Base-by-base conservation (phyloP, 2,888 invertebrate genomes). In the Rhagonycha fulva region DNA sequence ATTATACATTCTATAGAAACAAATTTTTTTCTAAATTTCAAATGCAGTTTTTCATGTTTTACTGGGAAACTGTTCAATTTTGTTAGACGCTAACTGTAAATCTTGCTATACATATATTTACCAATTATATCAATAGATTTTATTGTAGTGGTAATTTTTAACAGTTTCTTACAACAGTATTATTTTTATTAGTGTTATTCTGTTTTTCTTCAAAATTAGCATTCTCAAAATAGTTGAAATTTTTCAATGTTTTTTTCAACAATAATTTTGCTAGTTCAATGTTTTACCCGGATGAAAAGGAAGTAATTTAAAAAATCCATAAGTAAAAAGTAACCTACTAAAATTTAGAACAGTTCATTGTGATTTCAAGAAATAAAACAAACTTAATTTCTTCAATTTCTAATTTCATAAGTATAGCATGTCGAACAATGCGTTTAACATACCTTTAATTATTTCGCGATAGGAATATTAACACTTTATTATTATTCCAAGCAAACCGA, bases 391-490 rank as follows among this genome's bases (percentile, higher is more conserved):
- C n/a, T 47, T 47, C 47, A 47, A 7, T 47, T 47, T 47, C 47
- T 47, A 47, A 47, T 47, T 47, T 47, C 47, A n/a, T 47, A 47
- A 47, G 47, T 47, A 47, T 47, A n/a, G 47, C 47, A 12, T 47
- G 47, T 47, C 47, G 47, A 47, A 47, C 47, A 47, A 47, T 47
- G 47, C 47, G n/a, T 47, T 47, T 47, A 47, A 47, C n/a, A n/a
- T 47, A 47, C 47, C n/a, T n/a, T 47, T n/a, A 47, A n/a, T n/a
- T 7, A 7, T n/a, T 14, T 28, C 26, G 28, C 26, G 28, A 67
- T 26, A 3, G 28, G 67, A 67, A 67, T 67, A 67, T 28, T 67
- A 67, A 67, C n/a, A 26, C n/a, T 67, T 67, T n/a, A 67, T 67
- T 67, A 67, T 67, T 28, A 67, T 67, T 24, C 24, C 14, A 26